phyloP scores from a whole-genome alignment of 2,888 invertebrate species.

The Slavum lentiscoides region DNA sequence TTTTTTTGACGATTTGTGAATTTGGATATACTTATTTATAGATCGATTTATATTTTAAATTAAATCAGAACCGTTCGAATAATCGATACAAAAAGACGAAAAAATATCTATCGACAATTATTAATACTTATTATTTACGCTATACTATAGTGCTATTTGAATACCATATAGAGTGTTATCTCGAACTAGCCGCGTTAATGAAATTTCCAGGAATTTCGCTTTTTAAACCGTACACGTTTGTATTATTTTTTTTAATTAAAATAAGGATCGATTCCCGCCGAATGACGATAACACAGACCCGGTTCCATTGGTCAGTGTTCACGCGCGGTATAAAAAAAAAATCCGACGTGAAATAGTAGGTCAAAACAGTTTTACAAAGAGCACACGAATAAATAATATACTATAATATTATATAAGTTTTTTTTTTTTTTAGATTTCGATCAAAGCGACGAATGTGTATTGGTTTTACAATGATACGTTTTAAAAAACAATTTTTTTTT shows the following conservation, averaged over 20 bases:
- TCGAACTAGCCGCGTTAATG: background rate
- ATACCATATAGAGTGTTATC: background rate
- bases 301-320: background rate
- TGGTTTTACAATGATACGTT: background rate
- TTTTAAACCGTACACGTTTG: background rate
- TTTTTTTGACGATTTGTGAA: background rate
- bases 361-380: slow-evolving; percentile 10
- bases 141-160: background rate
- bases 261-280: background rate
- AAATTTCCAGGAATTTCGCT: slow-evolving; percentile 9
- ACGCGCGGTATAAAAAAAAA: background rate
- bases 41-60: background rate
- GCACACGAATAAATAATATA: background rate
- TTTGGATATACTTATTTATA: background rate
- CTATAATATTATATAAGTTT: background rate
- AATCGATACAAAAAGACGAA: background rate
- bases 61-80: background rate
- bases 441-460: too few species aligned
- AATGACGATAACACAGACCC: background rate
- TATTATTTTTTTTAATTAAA: background rate
- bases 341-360: slow-evolving; percentile 10
- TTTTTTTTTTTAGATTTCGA: too few species aligned
- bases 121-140: background rate
- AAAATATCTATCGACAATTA: background rate
- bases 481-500: background rate